Evolutionary conservation across 2,797 vertebrate genomes (phyloP), one percentile per base, ranked within the genome.

Genomic region (Chlorospingus flavigularis): DNA sequence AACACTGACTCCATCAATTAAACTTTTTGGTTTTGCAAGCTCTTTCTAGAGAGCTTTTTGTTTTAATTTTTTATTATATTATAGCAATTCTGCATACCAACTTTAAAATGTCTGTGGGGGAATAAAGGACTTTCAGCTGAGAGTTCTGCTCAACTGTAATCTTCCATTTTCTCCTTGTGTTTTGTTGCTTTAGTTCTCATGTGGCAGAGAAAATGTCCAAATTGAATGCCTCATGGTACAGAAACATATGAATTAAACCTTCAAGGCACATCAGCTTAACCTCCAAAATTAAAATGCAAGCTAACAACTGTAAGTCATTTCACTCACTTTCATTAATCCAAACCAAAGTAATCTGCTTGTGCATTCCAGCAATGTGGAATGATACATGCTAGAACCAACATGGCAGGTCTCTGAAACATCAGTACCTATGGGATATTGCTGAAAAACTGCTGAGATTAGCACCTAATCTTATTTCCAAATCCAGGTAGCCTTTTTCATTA

Each of bases 281-380:
- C 13, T 94, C 76, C 53, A 80, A 78, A 89, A 92, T 87, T 76
- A 84, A 86, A 95, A 75, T 2, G 2, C 25, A 51, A 94, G 39
- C 31, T 84, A 60, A 72, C 82, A 90, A 91, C 68, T 87, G 61
- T 62, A 92, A 92, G 35, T 72, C n/a, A 91, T 92, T 91, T 81
- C 31, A 74, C 9, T 75, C 6, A 39, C 54, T 94, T 92, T 78
- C 65, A 60, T 80, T 91, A 78, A 66, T 68, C 40, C 55, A 92
- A 94, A 72, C 50, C 53, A 88, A 92, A 95, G 33, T 54, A 83
- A 83, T 72, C 37, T 55, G 79, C 12, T 39, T 91, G 43, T 42
- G 33, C 53, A 65, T 90, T 90, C 48, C 57, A 78, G 55, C 33
- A 54, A 5, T 11, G 6, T 53, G 48, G 47, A 93, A 26, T 19